Conservation (phyloP, 1,140 invertebrate genomes). For the Drosophila pandora region DNA sequence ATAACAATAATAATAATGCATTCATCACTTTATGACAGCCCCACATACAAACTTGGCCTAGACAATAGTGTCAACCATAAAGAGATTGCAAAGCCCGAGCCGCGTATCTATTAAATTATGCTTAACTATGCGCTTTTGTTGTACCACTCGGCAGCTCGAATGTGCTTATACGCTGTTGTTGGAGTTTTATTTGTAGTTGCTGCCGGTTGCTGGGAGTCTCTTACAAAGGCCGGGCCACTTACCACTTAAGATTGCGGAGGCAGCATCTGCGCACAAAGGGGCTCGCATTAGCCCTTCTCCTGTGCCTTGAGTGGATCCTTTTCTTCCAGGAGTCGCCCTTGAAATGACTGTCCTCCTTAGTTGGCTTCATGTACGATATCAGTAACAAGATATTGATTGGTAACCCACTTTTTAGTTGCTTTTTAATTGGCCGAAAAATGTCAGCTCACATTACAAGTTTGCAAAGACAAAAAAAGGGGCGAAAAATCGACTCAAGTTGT, state of each 20-base stretch:
- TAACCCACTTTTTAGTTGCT: slow-evolving; percentile 11
- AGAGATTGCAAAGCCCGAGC: slow-evolving; percentile 60
- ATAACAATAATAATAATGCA: slow-evolving; percentile 79
- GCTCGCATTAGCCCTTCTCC: slow-evolving; percentile 6
- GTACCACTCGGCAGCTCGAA: slow-evolving; percentile 27
- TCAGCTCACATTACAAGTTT: slow-evolving; percentile 36
- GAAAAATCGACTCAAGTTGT: not conserved
- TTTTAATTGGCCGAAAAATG: slow-evolving; percentile 20
- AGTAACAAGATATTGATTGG: slow-evolving; percentile 18
- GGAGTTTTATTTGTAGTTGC: slow-evolving; percentile 14
- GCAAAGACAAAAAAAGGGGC: slow-evolving; percentile 13
- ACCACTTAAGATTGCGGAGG: slow-evolving; percentile 57
- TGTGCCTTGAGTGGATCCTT: not conserved
- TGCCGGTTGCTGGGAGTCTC: slow-evolving; percentile 27
- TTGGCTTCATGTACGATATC: not conserved
- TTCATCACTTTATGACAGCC: slow-evolving; percentile 78
- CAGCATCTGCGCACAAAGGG: slow-evolving; percentile 34
- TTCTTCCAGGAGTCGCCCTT: not conserved
- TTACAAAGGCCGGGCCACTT: slow-evolving; percentile 68
- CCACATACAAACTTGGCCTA: slow-evolving; percentile 75
- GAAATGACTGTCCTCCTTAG: not conserved
- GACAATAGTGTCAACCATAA: slow-evolving; percentile 82
- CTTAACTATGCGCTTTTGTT: slow-evolving; percentile 80
- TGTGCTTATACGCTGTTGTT: slow-evolving; percentile 19
- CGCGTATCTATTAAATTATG: slow-evolving; percentile 81